Conservation (phyloP, 1,140 invertebrate genomes). For the Pinna nobilis region DNA sequence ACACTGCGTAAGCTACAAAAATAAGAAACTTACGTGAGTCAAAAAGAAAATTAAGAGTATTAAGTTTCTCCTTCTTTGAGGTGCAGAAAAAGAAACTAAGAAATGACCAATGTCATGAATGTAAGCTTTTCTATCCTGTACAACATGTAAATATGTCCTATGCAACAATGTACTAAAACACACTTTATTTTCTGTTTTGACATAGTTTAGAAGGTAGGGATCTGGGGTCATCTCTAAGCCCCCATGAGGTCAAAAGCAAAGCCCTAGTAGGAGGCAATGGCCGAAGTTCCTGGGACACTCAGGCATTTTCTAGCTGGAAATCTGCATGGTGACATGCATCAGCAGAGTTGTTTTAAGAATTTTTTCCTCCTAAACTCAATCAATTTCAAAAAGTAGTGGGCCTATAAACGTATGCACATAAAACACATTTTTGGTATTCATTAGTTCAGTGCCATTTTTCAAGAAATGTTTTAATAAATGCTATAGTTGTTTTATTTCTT, state of each 20-base stretch:
- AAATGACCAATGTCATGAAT: not conserved
- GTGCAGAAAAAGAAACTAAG: not conserved
- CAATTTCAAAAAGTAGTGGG: no score
- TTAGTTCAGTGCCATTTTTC: no score
- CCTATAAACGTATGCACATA: no score
- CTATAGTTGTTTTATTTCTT: no score
- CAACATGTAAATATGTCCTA: not conserved
- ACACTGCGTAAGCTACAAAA: constrained; percentile 78
- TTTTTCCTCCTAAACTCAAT: no score
- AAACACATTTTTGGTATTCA: no score
- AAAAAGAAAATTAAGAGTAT: not conserved
- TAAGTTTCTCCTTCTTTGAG: no score
- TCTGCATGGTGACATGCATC: no score
- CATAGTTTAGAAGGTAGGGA: not conserved
- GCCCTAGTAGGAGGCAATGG: not conserved
- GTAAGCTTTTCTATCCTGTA: not conserved
- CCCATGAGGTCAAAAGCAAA: not conserved
- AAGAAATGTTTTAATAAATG: no score
- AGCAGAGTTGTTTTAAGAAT: no score
- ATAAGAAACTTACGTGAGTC: not conserved
- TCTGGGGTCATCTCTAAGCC: not conserved
- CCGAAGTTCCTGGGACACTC: not conserved
- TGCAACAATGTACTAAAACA: not conserved
- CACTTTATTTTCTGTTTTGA: not conserved
- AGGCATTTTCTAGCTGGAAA: no score